Evolutionary conservation across 2,888 invertebrate genomes (phyloP), one percentile per base, ranked within the genome.

Genomic region (Nyleta sp.): DNA sequence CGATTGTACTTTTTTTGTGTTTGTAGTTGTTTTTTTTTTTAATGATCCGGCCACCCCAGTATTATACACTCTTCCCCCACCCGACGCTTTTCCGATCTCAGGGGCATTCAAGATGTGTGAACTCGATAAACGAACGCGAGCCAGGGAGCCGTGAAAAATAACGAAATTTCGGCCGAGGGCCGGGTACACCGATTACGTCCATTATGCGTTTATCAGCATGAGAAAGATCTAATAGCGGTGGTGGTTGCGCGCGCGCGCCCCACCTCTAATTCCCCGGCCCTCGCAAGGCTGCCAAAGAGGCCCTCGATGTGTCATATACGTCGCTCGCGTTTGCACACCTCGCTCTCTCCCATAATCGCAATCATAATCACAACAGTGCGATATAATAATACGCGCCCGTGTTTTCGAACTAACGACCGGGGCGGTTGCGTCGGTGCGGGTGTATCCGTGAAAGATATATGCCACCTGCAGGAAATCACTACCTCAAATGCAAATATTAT

Each of bases 381-480:
- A 64, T 52, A 70, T 55, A 78, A 33, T 53, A 44, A 55, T 78
- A 60, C 68, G 68, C 73, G 57, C 75, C 64, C 53, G 68, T 40
- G 65, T 80, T 81, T 83, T 60, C 64, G 74, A 83, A 82, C 81
- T 86, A 87, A 87, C 87, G 84, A 86, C 85, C 77, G 68, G 48
- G 59, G 38, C 71, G 82, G 71, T 80, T 73, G 78, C 73, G 79
- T 22, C 5, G 35, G 71, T 53, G 53, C 33, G 50, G 40, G 73
- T 55, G 55, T 72, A 55, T 48, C 50, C 28, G 62, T 64, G 62
- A 22, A 60, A 42, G 52, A 40, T 60, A 48, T 24, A 31, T 31
- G 48, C 65, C 90, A 90, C 90, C 90, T 90, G 90, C 90, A 90
- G 90, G 90, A 90, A 90, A 90, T 90, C 90, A 89, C 89, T 85